phyloP scores from a whole-genome alignment of 2,113 vertebrate species.

The Microcebus lehilahytsara region DNA sequence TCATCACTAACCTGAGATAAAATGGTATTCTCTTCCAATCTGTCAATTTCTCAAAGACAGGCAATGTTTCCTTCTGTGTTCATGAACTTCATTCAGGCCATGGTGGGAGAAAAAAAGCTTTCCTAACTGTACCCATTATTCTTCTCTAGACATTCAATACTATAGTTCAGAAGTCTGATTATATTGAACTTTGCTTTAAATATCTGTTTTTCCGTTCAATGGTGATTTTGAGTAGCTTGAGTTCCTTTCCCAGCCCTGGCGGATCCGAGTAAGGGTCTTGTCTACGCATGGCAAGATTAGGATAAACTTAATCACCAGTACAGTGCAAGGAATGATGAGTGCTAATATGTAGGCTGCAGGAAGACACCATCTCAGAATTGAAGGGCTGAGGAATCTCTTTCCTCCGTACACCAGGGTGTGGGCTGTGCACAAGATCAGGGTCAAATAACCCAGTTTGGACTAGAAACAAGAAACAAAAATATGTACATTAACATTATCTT shows the following conservation, averaged over 20 bases:
- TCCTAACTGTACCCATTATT: not conserved
- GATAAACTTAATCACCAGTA: slow-evolving; percentile 89
- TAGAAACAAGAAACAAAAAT: slow-evolving; percentile 75
- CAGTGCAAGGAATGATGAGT: slow-evolving; percentile 88
- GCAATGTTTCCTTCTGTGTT: not conserved
- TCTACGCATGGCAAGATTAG: slow-evolving; percentile 91
- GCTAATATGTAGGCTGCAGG: slow-evolving; percentile 87
- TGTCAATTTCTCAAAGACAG: slow-evolving; percentile 2
- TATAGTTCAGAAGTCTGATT: not conserved
- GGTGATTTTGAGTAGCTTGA: slow-evolving; percentile 31
- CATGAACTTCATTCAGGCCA: not conserved
- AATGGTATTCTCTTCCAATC: not conserved
- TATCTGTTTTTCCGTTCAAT: slow-evolving; percentile 75
- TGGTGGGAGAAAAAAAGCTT: not conserved
- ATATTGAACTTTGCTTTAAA: slow-evolving; percentile 57
- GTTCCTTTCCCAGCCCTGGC: slow-evolving; percentile 92
- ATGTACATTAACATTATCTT: not conserved
- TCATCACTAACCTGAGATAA: not conserved
- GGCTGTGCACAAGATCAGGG: slow-evolving; percentile 89
- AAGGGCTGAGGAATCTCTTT: slow-evolving; percentile 84
- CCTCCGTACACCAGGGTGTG: slow-evolving; percentile 90
- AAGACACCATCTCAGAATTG: slow-evolving; percentile 88
- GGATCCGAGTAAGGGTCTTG: slow-evolving; percentile 86
- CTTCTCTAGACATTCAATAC: not conserved
- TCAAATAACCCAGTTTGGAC: slow-evolving; percentile 94